These are phyloP conservation scores for Lypha dubia DNA, from an alignment of 2,888 invertebrate species.

Conservation along the genomic window DNA sequence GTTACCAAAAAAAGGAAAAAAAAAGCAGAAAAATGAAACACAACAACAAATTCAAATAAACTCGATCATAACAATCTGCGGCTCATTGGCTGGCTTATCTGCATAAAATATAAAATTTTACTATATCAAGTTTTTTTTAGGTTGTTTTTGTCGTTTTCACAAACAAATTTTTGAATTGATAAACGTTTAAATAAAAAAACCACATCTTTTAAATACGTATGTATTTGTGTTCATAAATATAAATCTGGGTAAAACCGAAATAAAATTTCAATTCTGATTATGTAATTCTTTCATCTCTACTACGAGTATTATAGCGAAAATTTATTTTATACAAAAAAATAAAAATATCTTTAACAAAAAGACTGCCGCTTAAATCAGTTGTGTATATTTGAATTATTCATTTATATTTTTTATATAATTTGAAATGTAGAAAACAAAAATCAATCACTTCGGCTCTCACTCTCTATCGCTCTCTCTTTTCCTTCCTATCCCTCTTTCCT, in stretches of 20 bases:
- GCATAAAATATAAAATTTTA: slow-evolving; percentile 65
- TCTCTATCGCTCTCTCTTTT: neutral
- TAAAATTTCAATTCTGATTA: slow-evolving; percentile 74
- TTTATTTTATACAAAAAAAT: neutral
- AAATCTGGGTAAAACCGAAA: slow-evolving; percentile 74
- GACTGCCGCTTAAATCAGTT: slow-evolving; percentile 12
- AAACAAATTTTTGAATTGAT: slow-evolving; percentile 71
- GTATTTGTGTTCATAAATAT: slow-evolving; percentile 61
- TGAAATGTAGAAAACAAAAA: neutral
- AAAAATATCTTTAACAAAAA: slow-evolving; percentile 1
- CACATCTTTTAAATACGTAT: slow-evolving; percentile 43
- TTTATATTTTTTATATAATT: slow-evolving; percentile 25
- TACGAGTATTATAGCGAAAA: neutral
- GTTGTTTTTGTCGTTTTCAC: slow-evolving; percentile 73
- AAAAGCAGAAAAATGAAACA: slow-evolving; percentile 18
- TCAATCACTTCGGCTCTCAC: too few relatives aligned
- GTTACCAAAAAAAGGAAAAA: too few relatives aligned
- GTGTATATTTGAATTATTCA: slow-evolving; percentile 55
- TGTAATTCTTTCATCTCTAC: slow-evolving; percentile 73
- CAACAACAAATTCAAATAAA: slow-evolving; percentile 38
- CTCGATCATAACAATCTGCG: slow-evolving; percentile 63
- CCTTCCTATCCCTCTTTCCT: neutral
- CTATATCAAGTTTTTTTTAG: slow-evolving; percentile 49
- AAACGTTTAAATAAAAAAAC: slow-evolving; percentile 59
- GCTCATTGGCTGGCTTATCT: slow-evolving; percentile 62